phyloP scores from a whole-genome alignment of 2,888 invertebrate genomes.

The Tholera decimalis region DNA sequence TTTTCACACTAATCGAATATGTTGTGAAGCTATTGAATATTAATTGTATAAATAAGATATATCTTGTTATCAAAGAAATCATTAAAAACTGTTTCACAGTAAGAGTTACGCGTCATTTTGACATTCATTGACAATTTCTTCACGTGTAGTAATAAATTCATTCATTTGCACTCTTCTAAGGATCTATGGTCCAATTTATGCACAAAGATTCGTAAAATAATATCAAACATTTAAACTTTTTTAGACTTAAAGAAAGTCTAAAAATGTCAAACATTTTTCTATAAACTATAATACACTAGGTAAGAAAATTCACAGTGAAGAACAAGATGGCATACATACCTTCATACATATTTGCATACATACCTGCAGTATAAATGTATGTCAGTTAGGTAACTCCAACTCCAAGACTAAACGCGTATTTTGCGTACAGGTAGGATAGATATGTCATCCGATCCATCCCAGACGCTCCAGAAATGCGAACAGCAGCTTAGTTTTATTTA shows the following conservation, averaged over 20 bases:
- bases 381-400: too few species aligned
- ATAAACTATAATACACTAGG: background rate
- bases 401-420: too few species aligned
- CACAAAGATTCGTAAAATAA: conserved; percentile 14
- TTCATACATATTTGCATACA: too few species aligned
- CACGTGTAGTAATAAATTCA: background rate
- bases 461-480: too few species aligned
- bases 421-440: too few species aligned
- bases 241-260: too few species aligned
- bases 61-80: conserved; percentile 66
- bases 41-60: conserved; percentile 75
- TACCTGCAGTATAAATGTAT: too few species aligned
- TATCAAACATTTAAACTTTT: background rate
- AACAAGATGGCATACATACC: conserved; percentile 1
- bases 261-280: too few species aligned
- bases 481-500: too few species aligned
- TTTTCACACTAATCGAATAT: conserved; percentile 75
- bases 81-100: conserved; percentile 57
- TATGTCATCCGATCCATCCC: too few species aligned
- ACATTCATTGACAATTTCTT: conserved; percentile 27
- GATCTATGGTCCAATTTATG: conserved; percentile 7
- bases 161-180: background rate
- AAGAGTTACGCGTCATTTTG: conserved; percentile 50
- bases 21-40: conserved; percentile 70
- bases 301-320: background rate